Evolutionary conservation across 2,797 vertebrate genomes (phyloP).

Genomic region (Naso thynnoides): DNA sequence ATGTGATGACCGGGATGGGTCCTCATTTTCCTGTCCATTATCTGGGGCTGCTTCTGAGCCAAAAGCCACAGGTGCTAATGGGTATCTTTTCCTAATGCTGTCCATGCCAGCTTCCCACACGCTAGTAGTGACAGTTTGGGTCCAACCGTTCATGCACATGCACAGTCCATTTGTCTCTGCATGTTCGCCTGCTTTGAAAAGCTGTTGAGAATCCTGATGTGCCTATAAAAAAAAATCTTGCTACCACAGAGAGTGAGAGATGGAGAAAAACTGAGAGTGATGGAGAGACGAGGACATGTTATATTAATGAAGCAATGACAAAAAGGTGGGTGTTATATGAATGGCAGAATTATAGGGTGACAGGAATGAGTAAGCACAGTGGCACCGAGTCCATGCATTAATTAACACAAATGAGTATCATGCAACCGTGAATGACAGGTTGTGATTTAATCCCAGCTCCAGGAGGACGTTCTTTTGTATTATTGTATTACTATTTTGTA

Average conservation of each 20-base stretch:
- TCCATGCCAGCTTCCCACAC: constrained; percentile 55
- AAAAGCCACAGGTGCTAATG: constrained; percentile 75
- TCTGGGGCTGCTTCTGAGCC: constrained; percentile 53
- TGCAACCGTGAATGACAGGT: constrained; percentile 53
- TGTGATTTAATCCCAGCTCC: constrained; percentile 60
- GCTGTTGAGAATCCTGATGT: constrained; percentile 55
- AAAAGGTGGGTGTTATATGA: constrained; percentile 69
- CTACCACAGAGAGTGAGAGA: constrained; percentile 29
- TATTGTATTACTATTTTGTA: constrained; percentile 23
- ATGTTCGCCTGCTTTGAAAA: constrained; percentile 55
- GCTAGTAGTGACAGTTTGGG: constrained; percentile 64
- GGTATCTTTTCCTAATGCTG: constrained; percentile 54
- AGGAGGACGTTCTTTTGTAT: constrained; percentile 54
- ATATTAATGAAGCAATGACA: constrained; percentile 72
- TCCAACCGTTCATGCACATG: constrained; percentile 70
- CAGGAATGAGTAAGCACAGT: constrained; percentile 57
- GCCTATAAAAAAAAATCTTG: constrained; percentile 53
- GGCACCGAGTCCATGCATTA: constrained; percentile 66
- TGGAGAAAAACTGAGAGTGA: constrained; percentile 33
- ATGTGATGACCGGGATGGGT: constrained; percentile 55
- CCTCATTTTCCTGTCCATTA: constrained; percentile 68
- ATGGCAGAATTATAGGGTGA: constrained; percentile 62
- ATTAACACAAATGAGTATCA: constrained; percentile 72
- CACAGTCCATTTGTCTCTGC: constrained; percentile 72
- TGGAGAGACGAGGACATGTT: constrained; percentile 55